A percentile compares a stretch with the other conserved stretches of the same genome.
phyloP scores from a whole-genome alignment of 2,113 vertebrate genomes.

The Coptodon bakossiorum region DNA sequence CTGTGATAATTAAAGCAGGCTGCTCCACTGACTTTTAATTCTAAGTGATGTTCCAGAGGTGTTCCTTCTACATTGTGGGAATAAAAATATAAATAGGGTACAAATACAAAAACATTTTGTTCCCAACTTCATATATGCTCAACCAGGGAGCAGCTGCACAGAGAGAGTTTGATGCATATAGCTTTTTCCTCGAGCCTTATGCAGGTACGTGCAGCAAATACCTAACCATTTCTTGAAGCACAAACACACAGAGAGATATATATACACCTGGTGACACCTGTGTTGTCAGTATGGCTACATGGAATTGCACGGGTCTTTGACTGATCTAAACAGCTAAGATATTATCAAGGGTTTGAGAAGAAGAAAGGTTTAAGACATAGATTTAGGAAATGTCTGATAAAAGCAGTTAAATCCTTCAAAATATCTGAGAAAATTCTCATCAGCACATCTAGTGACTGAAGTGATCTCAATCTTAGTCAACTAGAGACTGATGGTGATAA shows the following conservation, averaged over 20 bases:
- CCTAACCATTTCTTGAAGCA: background rate
- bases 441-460: background rate
- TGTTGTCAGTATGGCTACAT: background rate
- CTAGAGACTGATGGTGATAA: background rate
- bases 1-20: background rate
- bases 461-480: background rate
- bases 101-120: background rate
- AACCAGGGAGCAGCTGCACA: background rate
- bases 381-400: background rate
- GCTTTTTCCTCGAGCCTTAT: background rate
- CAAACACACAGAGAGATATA: background rate
- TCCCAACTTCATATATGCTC: background rate
- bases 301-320: background rate
- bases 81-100: background rate
- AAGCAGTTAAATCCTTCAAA: background rate
- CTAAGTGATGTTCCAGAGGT: background rate
- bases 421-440: background rate
- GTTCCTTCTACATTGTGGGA: background rate
- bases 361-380: background rate
- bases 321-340: background rate
- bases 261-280: background rate
- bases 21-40: background rate
- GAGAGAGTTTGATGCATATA: background rate
- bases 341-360: background rate
- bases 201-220: background rate